A percentile compares a stretch with the other conserved stretches of the same genome.
These are phyloP conservation scores for Melanostoma mellinum DNA, from an alignment of 2,888 invertebrate genomes.

Conservation along the genomic window DNA sequence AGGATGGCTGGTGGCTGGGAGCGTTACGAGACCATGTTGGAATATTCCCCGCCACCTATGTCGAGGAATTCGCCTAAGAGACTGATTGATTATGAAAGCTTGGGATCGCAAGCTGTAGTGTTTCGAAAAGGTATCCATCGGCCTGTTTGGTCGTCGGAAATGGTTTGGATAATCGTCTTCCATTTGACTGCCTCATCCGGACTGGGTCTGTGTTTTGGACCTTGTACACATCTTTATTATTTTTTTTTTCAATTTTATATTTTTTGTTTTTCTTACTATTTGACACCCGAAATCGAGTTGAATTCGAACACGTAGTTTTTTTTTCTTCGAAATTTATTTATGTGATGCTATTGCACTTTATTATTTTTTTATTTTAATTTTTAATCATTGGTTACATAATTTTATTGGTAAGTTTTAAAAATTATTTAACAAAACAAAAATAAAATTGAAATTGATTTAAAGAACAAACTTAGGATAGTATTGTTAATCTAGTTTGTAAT, in stretches of 20 bases:
- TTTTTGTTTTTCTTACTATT: slow-evolving; percentile 29
- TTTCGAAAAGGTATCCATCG: background rate
- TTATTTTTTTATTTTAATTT: slow-evolving; percentile 8
- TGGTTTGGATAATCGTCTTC: slow-evolving; percentile 25
- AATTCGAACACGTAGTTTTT: slow-evolving; percentile 50
- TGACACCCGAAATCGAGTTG: slow-evolving; percentile 63
- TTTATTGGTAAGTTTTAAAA: slow-evolving; percentile 39
- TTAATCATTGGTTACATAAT: slow-evolving; percentile 46
- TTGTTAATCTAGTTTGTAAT: slow-evolving; percentile 67
- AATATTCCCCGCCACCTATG: slow-evolving; percentile 97
- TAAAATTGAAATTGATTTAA: slow-evolving; percentile 22
- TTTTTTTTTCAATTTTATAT: slow-evolving; percentile 24
- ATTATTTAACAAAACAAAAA: background rate
- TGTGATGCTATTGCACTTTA: slow-evolving; percentile 50
- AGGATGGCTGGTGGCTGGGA: slow-evolving; percentile 97
- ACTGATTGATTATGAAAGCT: slow-evolving; percentile 37
- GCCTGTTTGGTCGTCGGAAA: slow-evolving; percentile 40
- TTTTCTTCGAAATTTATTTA: slow-evolving; percentile 27
- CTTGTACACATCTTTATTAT: slow-evolving; percentile 26
- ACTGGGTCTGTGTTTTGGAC: slow-evolving; percentile 34
- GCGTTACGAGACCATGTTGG: slow-evolving; percentile 91
- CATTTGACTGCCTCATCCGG: slow-evolving; percentile 55
- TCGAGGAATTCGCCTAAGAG: slow-evolving; percentile 87
- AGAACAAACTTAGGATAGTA: slow-evolving; percentile 8
- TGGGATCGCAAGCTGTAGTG: slow-evolving; percentile 17